A percentile compares a stretch with the other conserved stretches of the same genome.
Conservation (phyloP, 2,888 invertebrate species). For the Platycnemis pennipes region DNA sequence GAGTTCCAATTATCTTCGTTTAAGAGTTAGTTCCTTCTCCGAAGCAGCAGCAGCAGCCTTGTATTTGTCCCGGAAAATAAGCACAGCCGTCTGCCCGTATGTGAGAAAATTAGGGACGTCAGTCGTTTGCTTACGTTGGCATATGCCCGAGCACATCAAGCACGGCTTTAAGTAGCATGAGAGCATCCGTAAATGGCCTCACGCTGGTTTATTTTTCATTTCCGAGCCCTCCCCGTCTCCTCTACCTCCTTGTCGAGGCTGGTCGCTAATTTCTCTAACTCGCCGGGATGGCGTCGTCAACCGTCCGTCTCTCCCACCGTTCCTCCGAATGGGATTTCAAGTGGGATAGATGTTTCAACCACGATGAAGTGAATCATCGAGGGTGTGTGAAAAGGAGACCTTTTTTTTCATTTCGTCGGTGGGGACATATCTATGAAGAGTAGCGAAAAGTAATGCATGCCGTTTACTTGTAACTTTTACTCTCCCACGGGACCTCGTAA, state of each 20-base stretch:
- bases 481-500: too few species aligned
- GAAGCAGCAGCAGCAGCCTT: not conserved
- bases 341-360: not conserved
- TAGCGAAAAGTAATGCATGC: too few species aligned
- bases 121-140: not conserved
- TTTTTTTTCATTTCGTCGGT: not conserved
- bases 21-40: too few species aligned
- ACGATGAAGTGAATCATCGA: not conserved
- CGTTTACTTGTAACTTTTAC: too few species aligned
- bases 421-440: not conserved
- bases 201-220: not conserved
- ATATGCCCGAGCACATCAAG: not conserved
- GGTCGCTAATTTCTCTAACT: constrained; percentile 20
- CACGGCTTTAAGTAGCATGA: not conserved
- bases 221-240: not conserved
- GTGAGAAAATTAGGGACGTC: constrained; percentile 30
- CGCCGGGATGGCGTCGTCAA: not conserved
- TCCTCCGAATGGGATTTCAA: constrained; percentile 5
- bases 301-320: not conserved
- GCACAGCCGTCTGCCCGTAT: not conserved
- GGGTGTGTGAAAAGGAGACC: not conserved
- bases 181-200: not conserved
- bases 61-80: not conserved
- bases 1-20: too few species aligned
- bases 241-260: not conserved